Evolutionary conservation across 2,888 invertebrate species (phyloP), one percentile per base, ranked within the genome.

Genomic region (Spilarctia lutea): DNA sequence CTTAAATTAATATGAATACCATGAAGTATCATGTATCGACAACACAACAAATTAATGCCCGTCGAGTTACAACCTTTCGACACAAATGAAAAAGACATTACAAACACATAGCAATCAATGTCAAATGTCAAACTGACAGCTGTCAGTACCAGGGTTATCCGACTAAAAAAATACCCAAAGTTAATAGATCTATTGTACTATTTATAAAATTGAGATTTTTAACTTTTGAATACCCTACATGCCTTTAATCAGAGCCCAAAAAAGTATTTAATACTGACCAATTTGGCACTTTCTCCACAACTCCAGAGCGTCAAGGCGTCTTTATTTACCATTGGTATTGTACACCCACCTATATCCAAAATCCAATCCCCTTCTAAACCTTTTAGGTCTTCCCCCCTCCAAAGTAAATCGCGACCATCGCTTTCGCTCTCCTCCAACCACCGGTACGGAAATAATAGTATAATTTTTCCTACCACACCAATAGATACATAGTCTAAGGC

Each of bases 401-500:
- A 84, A 2, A 82, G 7, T 13, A 77, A 82, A 1, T 0, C 48
- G 2, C 20, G 0, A 8, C 45, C 2, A 16, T 0, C 75, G 35
- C 30, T 75, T 67, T 3, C 0, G 1, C 2, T 63, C 30, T 63
- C 30, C 63, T 68, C 68, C 78, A 76, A 76, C 76, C 74, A 82
- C 20, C 56, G 72, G 1, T 68, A 27, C 0, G 73, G 16, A 24
- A 84, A 84, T 24, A 66, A 56, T 18, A 82, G 68, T 56, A 74
- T 42, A 63, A 84, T 42, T 80, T 82, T 80, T 78, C 96, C 96
- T 2, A 97, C 96, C 7, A 96, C 95, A 2, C 97, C 98, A 82
- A 97, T 96, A 0, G 96, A 96, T 72, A 97, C 87, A 69, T 93
- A 93, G 91, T 96, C 86, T 71, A 97, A 97, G 11, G 96, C 96